phyloP scores from a whole-genome alignment of 2,797 vertebrate genomes.

The Aulostomus chinensis region DNA sequence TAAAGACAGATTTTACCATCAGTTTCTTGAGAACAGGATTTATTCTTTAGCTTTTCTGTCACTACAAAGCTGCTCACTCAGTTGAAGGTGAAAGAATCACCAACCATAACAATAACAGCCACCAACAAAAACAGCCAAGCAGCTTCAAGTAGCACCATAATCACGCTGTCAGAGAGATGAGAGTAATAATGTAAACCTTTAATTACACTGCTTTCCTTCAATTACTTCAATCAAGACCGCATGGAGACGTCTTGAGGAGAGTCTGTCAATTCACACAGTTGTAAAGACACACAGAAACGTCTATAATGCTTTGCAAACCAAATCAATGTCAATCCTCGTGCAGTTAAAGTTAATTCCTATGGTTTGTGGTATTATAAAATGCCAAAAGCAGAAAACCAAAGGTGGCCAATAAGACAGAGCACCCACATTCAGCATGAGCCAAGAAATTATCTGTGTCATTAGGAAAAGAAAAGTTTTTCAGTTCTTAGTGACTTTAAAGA shows the following conservation, averaged over 20 bases:
- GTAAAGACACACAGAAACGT: conserved; percentile 25
- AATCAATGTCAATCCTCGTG: conserved; percentile 55
- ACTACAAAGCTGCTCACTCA: background rate
- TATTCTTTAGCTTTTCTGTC: background rate
- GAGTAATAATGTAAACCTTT: conserved; percentile 33
- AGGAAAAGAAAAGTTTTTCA: conserved; percentile 44
- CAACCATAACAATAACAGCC: background rate
- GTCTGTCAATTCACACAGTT: conserved; percentile 8
- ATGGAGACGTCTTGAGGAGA: conserved; percentile 10
- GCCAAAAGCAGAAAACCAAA: conserved; percentile 45
- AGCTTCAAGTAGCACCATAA: conserved; percentile 15
- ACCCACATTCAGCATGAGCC: conserved; percentile 44
- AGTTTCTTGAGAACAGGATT: background rate
- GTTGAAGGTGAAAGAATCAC: background rate
- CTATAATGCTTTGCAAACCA: conserved; percentile 47
- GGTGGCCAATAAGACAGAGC: conserved; percentile 47
- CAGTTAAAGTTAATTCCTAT: conserved; percentile 63
- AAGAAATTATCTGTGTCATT: conserved; percentile 66
- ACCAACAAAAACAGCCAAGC: conserved; percentile 5
- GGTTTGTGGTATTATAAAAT: conserved; percentile 62
- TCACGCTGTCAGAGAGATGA: conserved; percentile 5
- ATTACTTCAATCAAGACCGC: conserved; percentile 35
- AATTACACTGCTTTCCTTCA: conserved; percentile 40
- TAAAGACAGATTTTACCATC: background rate
- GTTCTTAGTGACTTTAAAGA: conserved; percentile 35